Evolutionary conservation across 2,888 invertebrate species (phyloP).

Genomic region (Diarsia brunnea): DNA sequence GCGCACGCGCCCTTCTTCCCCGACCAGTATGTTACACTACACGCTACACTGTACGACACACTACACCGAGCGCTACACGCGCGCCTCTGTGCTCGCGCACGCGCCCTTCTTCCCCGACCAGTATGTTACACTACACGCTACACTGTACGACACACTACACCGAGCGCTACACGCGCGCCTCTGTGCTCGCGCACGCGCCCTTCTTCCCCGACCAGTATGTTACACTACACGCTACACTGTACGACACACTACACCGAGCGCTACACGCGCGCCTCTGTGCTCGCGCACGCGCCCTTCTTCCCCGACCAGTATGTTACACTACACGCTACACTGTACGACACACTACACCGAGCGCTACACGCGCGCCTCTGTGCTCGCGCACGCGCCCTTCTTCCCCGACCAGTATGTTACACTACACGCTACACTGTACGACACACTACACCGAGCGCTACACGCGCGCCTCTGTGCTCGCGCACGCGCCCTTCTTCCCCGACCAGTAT

Average conservation of each 20-base stretch:
- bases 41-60: no score
- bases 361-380: constrained; percentile 93
- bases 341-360: constrained; percentile 96
- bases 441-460: constrained; percentile 98
- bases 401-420: constrained; percentile 92
- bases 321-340: constrained; percentile 89
- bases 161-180: constrained; percentile 98
- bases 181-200: constrained; percentile 93
- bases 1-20: constrained; percentile 95
- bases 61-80: constrained; percentile 97
- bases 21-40: constrained; percentile 93
- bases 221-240: no score
- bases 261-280: constrained; percentile 94
- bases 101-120: constrained; percentile 96
- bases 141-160: no score
- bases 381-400: constrained; percentile 95
- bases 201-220: constrained; percentile 97
- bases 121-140: constrained; percentile 89
- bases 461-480: constrained; percentile 93
- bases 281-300: constrained; percentile 94
- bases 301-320: constrained; percentile 94
- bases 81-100: constrained; percentile 96
- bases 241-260: constrained; percentile 96
- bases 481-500: constrained; percentile 96
- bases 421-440: constrained; percentile 92